Percentiles rank a stretch among this genome's conserved stretches.
Conservation (phyloP, 1,140 invertebrate species). For the Kradibia gibbosae region DNA sequence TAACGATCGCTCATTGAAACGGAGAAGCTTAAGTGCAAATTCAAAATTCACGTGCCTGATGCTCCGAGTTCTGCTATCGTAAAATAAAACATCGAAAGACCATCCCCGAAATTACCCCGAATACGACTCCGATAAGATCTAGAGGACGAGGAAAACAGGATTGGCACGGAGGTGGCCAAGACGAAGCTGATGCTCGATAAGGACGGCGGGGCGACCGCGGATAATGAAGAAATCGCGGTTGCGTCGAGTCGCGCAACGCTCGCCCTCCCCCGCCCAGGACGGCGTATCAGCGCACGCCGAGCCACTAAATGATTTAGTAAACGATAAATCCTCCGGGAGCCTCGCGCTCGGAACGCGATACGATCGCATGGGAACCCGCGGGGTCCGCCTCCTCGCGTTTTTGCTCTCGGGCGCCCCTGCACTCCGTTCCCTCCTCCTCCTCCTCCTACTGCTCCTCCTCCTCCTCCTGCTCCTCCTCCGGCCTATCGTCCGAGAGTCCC, state of each 20-base stretch:
- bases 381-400: not conserved
- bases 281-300: not conserved
- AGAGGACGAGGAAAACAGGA: not conserved
- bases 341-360: not conserved
- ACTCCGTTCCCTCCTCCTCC: not conserved
- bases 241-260: not conserved
- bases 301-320: slow-evolving; percentile 11
- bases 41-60: no score
- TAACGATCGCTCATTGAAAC: no score
- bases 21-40: no score
- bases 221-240: slow-evolving; percentile 28
- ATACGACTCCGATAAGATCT: no score
- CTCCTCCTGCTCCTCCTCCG: not conserved
- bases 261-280: not conserved
- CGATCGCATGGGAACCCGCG: slow-evolving; percentile 20
- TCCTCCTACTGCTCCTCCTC: not conserved
- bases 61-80: no score
- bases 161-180: no score
- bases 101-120: no score
- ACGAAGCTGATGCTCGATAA: not conserved
- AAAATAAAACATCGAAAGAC: no score
- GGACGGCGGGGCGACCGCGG: not conserved
- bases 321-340: slow-evolving; percentile 2
- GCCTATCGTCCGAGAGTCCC: not conserved
- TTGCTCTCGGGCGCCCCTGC: slow-evolving; percentile 2